Percentiles rank a stretch among this genome's conserved stretches.
These are phyloP conservation scores for Dermochelys coriacea DNA, from an alignment of 2,797 vertebrate species.

Conservation along the genomic window DNA sequence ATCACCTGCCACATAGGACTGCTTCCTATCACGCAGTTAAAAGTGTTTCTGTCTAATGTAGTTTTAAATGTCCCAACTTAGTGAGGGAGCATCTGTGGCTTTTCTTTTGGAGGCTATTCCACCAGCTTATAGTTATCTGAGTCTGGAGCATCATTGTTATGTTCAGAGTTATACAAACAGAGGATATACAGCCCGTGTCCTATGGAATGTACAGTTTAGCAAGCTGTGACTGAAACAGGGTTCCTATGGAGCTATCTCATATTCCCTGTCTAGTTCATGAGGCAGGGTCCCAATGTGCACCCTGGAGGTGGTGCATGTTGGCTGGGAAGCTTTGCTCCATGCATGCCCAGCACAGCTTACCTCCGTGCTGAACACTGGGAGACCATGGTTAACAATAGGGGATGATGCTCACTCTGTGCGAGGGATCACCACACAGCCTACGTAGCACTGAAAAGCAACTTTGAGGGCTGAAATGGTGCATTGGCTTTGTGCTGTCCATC, in stretches of 20 bases:
- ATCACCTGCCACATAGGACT: constrained; percentile 6
- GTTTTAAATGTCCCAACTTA: not conserved
- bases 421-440: not conserved
- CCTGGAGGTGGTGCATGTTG: no score
- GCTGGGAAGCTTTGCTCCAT: not conserved
- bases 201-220: not conserved
- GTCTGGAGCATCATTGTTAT: not conserved
- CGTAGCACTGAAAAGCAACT: not conserved
- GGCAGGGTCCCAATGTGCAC: not conserved
- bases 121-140: not conserved
- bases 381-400: not conserved
- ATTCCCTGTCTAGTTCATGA: not conserved
- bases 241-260: not conserved
- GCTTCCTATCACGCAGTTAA: constrained; percentile 6
- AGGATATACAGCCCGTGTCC: not conserved
- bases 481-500: no score
- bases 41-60: not conserved
- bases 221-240: not conserved
- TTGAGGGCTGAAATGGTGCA: not conserved
- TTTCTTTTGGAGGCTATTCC: not conserved
- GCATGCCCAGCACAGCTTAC: not conserved
- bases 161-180: not conserved
- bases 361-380: not conserved
- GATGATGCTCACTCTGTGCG: not conserved
- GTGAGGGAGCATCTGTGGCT: not conserved